Evolutionary conservation across 1,140 invertebrate genomes (phyloP).

Genomic region (Trichonephila clavipes): DNA sequence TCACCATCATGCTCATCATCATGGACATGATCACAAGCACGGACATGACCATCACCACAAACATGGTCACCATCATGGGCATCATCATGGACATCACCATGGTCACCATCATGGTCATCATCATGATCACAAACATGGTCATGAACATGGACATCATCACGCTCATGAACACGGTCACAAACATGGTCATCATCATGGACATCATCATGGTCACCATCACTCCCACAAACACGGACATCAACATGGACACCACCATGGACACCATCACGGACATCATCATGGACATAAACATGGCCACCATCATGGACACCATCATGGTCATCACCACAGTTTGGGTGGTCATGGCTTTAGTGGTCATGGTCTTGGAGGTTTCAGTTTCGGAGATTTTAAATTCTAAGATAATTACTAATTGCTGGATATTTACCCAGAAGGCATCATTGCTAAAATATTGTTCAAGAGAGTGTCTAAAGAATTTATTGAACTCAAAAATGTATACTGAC

Average conservation of each 20-base stretch:
- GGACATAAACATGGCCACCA: neutral
- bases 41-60: neutral
- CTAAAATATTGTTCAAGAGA: too few relatives aligned
- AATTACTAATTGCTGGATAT: too few relatives aligned
- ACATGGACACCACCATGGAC: neutral
- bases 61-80: neutral
- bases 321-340: neutral
- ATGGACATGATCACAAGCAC: neutral
- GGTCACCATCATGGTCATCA: too few relatives aligned
- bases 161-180: neutral
- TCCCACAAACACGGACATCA: neutral
- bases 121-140: neutral
- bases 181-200: constrained; percentile 23
- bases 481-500: too few relatives aligned
- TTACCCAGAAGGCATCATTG: too few relatives aligned
- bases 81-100: neutral
- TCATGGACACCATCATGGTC: neutral
- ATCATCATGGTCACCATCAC: constrained; percentile 30
- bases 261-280: neutral
- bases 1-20: neutral
- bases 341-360: too few relatives aligned
- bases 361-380: too few relatives aligned
- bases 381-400: too few relatives aligned
- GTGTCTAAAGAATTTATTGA: too few relatives aligned
- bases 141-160: constrained; percentile 3